Evolutionary conservation across 1,140 invertebrate species (phyloP).

Genomic region (Drosophila equinoxialis): DNA sequence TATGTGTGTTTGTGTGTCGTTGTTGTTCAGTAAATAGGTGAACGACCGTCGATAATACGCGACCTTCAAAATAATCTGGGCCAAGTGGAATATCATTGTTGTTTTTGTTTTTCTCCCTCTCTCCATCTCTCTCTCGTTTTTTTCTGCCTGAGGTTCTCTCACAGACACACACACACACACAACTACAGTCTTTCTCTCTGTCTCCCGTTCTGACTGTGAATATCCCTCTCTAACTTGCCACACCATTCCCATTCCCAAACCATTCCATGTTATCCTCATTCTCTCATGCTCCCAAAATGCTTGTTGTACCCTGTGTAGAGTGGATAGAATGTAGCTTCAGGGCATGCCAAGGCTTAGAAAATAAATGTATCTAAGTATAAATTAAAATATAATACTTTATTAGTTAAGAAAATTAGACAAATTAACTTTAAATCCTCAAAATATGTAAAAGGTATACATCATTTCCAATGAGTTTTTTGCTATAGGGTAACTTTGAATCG

Average conservation of each 20-base stretch:
- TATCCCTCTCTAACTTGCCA: constrained; percentile 5
- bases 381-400: too few species aligned
- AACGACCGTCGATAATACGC: constrained; percentile 81
- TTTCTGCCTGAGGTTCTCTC: constrained; percentile 19
- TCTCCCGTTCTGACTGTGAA: constrained; percentile 4
- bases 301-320: not conserved
- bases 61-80: constrained; percentile 83
- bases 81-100: constrained; percentile 78
- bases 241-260: not conserved
- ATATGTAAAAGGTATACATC: not conserved
- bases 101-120: constrained; percentile 1
- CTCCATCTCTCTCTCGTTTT: constrained; percentile 10
- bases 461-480: too few species aligned
- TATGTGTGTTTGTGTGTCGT: constrained; percentile 3
- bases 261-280: not conserved
- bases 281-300: not conserved
- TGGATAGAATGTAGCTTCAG: too few species aligned
- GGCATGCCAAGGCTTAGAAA: not conserved
- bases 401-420: too few species aligned
- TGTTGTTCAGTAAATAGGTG: constrained; percentile 73
- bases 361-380: not conserved
- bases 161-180: constrained; percentile 1
- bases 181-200: not conserved
- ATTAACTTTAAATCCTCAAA: too few species aligned
- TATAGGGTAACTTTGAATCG: not conserved